Evolutionary conservation across 2,113 vertebrate species (phyloP).

Genomic region (Channa maculata): DNA sequence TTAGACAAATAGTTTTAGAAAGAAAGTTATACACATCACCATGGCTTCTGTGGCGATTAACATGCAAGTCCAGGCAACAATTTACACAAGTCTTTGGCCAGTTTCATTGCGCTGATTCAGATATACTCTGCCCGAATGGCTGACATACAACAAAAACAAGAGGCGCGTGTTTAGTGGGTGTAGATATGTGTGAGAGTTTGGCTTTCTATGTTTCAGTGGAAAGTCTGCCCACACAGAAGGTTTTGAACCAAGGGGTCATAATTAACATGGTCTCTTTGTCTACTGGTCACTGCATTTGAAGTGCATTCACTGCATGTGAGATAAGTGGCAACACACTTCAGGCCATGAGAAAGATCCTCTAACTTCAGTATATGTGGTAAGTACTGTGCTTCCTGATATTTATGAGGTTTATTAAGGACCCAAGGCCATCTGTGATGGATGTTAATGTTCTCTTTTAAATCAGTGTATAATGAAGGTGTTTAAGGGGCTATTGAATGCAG

Average conservation of each 20-base stretch:
- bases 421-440: neutral
- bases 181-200: constrained; percentile 33
- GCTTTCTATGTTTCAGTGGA: constrained; percentile 25
- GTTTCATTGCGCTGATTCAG: constrained; percentile 1
- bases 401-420: constrained; percentile 6
- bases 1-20: constrained; percentile 35
- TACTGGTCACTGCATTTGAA: constrained; percentile 22
- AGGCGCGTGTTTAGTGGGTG: no score
- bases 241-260: constrained; percentile 39
- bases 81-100: neutral
- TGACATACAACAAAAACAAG: constrained; percentile 1
- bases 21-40: constrained; percentile 22
- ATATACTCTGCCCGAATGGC: neutral
- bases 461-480: constrained; percentile 18
- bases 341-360: neutral
- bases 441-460: constrained; percentile 26
- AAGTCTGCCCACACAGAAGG: constrained; percentile 23
- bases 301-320: constrained; percentile 20
- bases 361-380: neutral
- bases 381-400: constrained; percentile 5
- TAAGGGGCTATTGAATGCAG: neutral
- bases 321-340: constrained; percentile 27
- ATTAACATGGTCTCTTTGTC: constrained; percentile 36
- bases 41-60: neutral
- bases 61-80: constrained; percentile 16